A percentile compares a stretch with the other conserved stretches of the same genome.
phyloP scores from a whole-genome alignment of 1,140 invertebrate genomes.

The Eriocheir sinensis region DNA sequence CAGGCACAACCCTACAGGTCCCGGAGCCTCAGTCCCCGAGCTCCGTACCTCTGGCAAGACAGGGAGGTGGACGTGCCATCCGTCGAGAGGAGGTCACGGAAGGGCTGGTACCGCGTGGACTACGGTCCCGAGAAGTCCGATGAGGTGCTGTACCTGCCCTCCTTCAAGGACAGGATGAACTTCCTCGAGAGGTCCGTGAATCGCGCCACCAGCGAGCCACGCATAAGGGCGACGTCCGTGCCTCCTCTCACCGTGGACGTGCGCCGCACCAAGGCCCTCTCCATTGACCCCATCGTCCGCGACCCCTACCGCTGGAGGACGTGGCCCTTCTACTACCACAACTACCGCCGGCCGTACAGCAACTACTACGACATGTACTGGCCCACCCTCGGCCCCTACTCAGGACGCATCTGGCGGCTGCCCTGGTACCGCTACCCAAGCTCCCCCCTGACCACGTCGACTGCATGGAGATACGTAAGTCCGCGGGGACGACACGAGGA shows the following conservation, averaged over 20 bases:
- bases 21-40: conserved; percentile 31
- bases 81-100: conserved; percentile 39
- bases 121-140: conserved; percentile 27
- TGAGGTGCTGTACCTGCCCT: conserved; percentile 54
- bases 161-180: conserved; percentile 57
- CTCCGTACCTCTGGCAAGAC: conserved; percentile 61
- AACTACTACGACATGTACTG: conserved; percentile 27
- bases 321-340: not conserved
- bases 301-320: not conserved
- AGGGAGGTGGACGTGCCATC: conserved; percentile 13
- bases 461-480: conserved; percentile 66
- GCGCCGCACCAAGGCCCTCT: not conserved
- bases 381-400: conserved; percentile 11
- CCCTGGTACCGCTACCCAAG: conserved; percentile 33
- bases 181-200: conserved; percentile 45
- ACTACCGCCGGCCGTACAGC: not conserved
- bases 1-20: not conserved
- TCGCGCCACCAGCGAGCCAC: not conserved
- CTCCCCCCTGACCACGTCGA: conserved; percentile 27
- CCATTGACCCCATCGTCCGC: not conserved
- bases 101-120: conserved; percentile 69
- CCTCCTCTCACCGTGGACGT: not conserved
- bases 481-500: not conserved
- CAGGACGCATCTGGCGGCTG: not conserved
- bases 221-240: not conserved